phyloP scores from a whole-genome alignment of 2,113 vertebrate species.

The Tachuris rubrigastra region DNA sequence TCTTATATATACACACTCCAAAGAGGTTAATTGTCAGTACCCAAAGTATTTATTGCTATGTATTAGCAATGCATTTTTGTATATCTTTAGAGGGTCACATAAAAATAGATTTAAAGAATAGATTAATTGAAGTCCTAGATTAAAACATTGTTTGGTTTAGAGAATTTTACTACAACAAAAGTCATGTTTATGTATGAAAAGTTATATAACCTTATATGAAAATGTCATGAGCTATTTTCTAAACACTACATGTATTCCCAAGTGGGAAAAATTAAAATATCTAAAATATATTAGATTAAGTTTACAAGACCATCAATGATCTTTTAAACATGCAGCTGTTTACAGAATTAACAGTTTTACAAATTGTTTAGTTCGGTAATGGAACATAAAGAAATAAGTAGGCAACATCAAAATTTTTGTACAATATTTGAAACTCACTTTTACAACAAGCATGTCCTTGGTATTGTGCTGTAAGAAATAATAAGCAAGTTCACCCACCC shows the following conservation, averaged over 20 bases:
- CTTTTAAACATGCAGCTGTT: slow-evolving; percentile 91
- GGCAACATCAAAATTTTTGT: slow-evolving; percentile 73
- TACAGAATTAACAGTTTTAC: slow-evolving; percentile 84
- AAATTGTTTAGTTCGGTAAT: slow-evolving; percentile 78
- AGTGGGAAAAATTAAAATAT: slow-evolving; percentile 84
- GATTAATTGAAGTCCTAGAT: slow-evolving; percentile 85
- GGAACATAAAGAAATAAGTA: slow-evolving; percentile 78
- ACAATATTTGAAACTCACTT: slow-evolving; percentile 77
- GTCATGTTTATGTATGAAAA: slow-evolving; percentile 86
- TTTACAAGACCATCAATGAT: slow-evolving; percentile 81
- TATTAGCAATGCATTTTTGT: slow-evolving; percentile 84
- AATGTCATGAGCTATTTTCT: slow-evolving; percentile 79
- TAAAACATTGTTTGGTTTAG: slow-evolving; percentile 82
- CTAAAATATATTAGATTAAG: slow-evolving; percentile 86
- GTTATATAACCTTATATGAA: slow-evolving; percentile 86
- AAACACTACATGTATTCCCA: slow-evolving; percentile 81
- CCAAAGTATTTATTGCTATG: slow-evolving; percentile 87
- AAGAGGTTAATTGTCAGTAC: slow-evolving; percentile 87
- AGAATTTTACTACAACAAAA: slow-evolving; percentile 82
- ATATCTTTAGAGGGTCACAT: slow-evolving; percentile 87
- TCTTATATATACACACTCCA: slow-evolving; percentile 84
- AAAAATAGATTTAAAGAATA: slow-evolving; percentile 88
- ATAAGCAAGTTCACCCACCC: slow-evolving; percentile 68
- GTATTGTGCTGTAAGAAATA: slow-evolving; percentile 81
- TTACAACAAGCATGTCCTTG: slow-evolving; percentile 80